phyloP scores from a whole-genome alignment of 2,888 invertebrate genomes.

The Pyrochroa serraticornis region DNA sequence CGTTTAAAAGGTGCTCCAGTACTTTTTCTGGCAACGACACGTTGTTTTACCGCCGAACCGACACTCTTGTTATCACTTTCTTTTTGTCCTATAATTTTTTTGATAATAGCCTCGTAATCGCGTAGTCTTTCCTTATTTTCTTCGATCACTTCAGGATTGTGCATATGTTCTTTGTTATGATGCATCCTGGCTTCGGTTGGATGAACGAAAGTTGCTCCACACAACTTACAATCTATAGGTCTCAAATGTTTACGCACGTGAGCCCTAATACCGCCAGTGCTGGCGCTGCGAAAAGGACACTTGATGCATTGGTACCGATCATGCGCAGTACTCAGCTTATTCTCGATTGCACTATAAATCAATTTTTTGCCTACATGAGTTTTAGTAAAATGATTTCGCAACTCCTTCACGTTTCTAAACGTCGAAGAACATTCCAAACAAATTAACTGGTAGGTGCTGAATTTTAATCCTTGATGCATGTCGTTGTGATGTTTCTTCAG shows the following conservation, averaged over 20 bases:
- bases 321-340: constrained; percentile 35
- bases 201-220: constrained; percentile 49
- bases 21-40: constrained; percentile 57
- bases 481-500: constrained; percentile 52
- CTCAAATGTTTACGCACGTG: constrained; percentile 58
- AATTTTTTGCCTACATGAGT: constrained; percentile 44
- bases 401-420: constrained; percentile 36
- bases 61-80: neutral
- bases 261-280: constrained; percentile 47
- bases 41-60: neutral
- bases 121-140: constrained; percentile 19
- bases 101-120: constrained; percentile 21
- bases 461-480: constrained; percentile 47
- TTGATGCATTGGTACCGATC: constrained; percentile 36
- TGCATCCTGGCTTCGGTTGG: constrained; percentile 48
- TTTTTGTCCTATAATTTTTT: constrained; percentile 3
- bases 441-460: constrained; percentile 41
- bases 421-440: constrained; percentile 45
- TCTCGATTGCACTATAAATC: constrained; percentile 51
- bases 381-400: constrained; percentile 43
- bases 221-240: constrained; percentile 57
- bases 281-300: constrained; percentile 55
- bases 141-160: constrained; percentile 19
- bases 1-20: constrained; percentile 51
- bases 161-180: constrained; percentile 47